Evolutionary conservation across 2,797 vertebrate species (phyloP).

Genomic region (Xiphophorus birchmanni): DNA sequence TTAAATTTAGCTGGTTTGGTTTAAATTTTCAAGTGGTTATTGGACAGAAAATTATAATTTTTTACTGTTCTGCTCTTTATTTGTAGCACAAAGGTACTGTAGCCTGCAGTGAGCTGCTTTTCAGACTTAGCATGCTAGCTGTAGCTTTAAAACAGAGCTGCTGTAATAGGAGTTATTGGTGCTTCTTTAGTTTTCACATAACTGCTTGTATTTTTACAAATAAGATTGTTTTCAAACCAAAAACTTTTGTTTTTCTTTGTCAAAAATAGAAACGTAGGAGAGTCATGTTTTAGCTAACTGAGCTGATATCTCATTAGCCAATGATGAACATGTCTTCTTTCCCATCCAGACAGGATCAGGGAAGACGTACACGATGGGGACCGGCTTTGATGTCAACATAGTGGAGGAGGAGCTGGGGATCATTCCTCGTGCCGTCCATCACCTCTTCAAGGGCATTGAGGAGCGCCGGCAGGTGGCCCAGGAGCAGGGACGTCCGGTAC

Average conservation of each 20-base stretch:
- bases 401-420: constrained; percentile 88
- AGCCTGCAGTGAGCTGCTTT: not conserved
- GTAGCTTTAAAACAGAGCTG: not conserved
- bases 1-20: too few species aligned
- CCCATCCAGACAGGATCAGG: constrained; percentile 89
- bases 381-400: constrained; percentile 92
- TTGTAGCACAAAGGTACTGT: not conserved
- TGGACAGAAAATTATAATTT: not conserved
- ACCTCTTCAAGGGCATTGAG: constrained; percentile 90
- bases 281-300: not conserved
- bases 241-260: not conserved
- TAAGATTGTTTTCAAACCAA: not conserved
- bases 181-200: not conserved
- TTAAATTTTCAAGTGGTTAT: not conserved
- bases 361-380: constrained; percentile 96
- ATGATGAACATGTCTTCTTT: not conserved
- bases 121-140: not conserved
- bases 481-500: constrained; percentile 87
- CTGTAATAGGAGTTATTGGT: not conserved
- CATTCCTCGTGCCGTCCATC: constrained; percentile 90
- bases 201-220: not conserved
- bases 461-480: constrained; percentile 84
- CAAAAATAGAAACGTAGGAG: not conserved
- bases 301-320: not conserved
- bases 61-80: not conserved